Percentiles rank a stretch among this genome's conserved stretches.
Conservation (phyloP, 2,797 vertebrate species). For the Bradypus variegatus region DNA sequence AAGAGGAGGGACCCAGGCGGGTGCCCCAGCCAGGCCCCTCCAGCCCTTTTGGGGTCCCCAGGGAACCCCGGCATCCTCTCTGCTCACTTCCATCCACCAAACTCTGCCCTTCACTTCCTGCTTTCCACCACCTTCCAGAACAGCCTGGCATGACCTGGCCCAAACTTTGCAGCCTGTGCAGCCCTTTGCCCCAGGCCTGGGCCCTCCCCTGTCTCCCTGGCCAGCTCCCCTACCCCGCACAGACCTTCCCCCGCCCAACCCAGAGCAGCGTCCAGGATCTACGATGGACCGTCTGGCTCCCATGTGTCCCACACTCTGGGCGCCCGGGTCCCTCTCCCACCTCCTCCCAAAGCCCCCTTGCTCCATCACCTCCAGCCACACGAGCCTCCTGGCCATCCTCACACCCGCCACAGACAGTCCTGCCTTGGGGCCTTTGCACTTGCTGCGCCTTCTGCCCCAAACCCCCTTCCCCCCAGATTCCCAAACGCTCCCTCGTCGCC, state of each 20-base stretch:
- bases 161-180: no score
- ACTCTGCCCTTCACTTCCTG: no score
- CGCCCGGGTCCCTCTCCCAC: no score
- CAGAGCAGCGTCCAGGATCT: background rate
- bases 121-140: background rate
- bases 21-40: background rate
- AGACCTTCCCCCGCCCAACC: no score
- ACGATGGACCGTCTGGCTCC: background rate
- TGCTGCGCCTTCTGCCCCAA: background rate
- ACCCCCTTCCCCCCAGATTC: rapidly evolving
- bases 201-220: background rate
- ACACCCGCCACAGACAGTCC: background rate
- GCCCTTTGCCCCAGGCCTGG: background rate
- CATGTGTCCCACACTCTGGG: background rate
- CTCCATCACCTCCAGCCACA: background rate
- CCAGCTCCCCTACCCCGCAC: background rate
- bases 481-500: background rate
- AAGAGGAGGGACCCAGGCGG: background rate
- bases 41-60: background rate
- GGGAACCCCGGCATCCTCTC: background rate
- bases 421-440: background rate
- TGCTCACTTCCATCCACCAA: background rate
- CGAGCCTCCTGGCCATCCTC: background rate
- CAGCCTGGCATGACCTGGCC: no score
- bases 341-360: background rate